Percentiles rank a stretch among this genome's conserved stretches.
These are phyloP conservation scores for Chiloscyllium punctatum DNA, from an alignment of 2,797 vertebrate genomes.

Conservation along the genomic window DNA sequence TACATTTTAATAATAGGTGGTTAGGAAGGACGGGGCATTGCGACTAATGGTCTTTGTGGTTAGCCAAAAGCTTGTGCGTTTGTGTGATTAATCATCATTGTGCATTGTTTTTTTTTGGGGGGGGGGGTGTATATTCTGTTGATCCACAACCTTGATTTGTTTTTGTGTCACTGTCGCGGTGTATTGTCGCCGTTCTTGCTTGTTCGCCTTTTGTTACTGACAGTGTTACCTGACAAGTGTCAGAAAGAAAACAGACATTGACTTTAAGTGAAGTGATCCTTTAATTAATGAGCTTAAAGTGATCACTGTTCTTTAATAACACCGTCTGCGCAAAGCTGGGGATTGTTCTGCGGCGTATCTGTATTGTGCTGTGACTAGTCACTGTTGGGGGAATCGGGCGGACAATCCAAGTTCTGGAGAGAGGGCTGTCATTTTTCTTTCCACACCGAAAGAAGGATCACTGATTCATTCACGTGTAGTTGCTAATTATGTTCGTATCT, in stretches of 20 bases:
- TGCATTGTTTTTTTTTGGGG: no score
- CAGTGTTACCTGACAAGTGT: background rate
- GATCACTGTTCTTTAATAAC: conserved; percentile 62
- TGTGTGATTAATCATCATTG: background rate
- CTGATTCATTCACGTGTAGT: conserved; percentile 48
- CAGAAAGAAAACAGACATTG: background rate
- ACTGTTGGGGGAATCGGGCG: background rate
- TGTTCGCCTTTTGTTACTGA: background rate
- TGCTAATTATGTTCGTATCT: conserved; percentile 54
- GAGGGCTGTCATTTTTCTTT: conserved; percentile 51
- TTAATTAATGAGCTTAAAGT: conserved; percentile 71
- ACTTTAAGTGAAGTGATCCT: conserved; percentile 45
- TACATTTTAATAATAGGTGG: background rate
- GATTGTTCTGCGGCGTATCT: conserved; percentile 53
- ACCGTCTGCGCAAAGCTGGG: conserved; percentile 58
- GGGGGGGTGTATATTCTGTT: background rate
- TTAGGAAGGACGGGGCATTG: background rate
- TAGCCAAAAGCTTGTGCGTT: background rate
- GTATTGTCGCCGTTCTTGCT: no score
- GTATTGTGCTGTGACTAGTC: background rate
- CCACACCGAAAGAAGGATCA: conserved; percentile 48
- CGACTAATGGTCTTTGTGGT: background rate
- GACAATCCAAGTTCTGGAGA: conserved; percentile 42
- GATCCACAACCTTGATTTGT: no score
- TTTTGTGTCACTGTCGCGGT: no score